phyloP scores from a whole-genome alignment of 2,113 vertebrate species.

The Megaptera novaeangliae region DNA sequence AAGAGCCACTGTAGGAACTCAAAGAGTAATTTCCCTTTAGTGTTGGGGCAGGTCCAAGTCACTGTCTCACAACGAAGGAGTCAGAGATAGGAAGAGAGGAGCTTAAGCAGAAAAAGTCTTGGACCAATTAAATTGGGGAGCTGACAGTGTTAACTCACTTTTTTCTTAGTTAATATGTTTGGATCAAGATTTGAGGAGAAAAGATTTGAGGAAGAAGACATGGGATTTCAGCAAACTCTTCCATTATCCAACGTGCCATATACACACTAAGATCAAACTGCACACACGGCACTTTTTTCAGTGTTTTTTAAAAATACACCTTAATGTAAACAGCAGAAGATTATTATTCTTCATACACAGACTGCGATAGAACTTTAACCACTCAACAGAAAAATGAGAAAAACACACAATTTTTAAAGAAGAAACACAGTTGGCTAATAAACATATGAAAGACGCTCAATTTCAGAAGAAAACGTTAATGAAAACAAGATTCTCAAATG shows the following conservation, averaged over 20 bases:
- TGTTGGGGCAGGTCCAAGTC: not conserved
- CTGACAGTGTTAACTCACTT: not conserved
- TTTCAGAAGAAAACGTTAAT: conserved; percentile 20
- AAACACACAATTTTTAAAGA: not conserved
- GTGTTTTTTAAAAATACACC: not conserved
- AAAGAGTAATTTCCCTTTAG: not conserved
- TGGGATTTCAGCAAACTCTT: not conserved
- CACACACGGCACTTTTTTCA: not conserved
- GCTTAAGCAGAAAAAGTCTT: not conserved
- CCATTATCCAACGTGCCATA: not conserved
- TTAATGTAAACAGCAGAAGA: not conserved
- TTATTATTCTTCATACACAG: not conserved
- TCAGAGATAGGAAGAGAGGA: not conserved
- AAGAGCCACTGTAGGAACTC: not conserved
- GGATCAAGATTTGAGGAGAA: conserved; percentile 23
- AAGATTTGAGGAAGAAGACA: not conserved
- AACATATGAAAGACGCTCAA: not conserved
- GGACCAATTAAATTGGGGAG: not conserved
- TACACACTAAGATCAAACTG: not conserved
- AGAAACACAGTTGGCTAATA: not conserved
- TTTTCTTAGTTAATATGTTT: conserved; percentile 23
- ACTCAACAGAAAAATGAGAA: not conserved
- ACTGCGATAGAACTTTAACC: not conserved
- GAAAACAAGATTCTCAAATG: not conserved
- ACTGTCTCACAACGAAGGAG: not conserved